A percentile compares a stretch with the other conserved stretches of the same genome.
Conservation (phyloP, 2,888 invertebrate species). For the Diplolepis rosae region DNA sequence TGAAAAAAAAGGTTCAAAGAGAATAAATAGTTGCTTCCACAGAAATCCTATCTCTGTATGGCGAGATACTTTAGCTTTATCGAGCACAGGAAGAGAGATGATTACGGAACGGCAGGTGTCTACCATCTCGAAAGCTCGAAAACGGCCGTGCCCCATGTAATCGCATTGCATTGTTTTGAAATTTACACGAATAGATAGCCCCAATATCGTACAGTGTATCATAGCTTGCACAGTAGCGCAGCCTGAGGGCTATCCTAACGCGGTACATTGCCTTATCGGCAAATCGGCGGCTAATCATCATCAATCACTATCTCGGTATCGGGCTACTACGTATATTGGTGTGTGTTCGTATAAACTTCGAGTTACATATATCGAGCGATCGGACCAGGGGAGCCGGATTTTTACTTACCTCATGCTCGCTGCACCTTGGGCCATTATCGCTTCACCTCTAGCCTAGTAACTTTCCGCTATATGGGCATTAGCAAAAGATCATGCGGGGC, state of each 20-base stretch:
- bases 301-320: slow-evolving; percentile 69
- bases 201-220: slow-evolving; percentile 65
- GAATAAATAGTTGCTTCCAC: neutral
- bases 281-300: slow-evolving; percentile 72
- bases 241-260: slow-evolving; percentile 53
- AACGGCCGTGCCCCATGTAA: slow-evolving; percentile 52
- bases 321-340: slow-evolving; percentile 44
- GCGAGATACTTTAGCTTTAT: slow-evolving; percentile 7
- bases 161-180: slow-evolving; percentile 62
- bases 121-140: slow-evolving; percentile 22
- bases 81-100: slow-evolving; percentile 10
- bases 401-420: slow-evolving; percentile 50
- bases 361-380: slow-evolving; percentile 37
- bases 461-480: slow-evolving; percentile 59
- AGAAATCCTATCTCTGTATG: neutral
- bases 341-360: slow-evolving; percentile 44
- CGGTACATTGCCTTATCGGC: slow-evolving; percentile 69
- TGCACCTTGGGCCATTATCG: slow-evolving; percentile 51
- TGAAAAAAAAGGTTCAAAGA: neutral
- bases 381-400: slow-evolving; percentile 37
- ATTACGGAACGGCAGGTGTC: slow-evolving; percentile 25
- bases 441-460: slow-evolving; percentile 54
- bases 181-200: slow-evolving; percentile 66
- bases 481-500: slow-evolving; percentile 44
- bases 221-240: slow-evolving; percentile 52